These are phyloP conservation scores for Saccopteryx leptura DNA, from an alignment of 2,113 vertebrate species.

Conservation along the genomic window DNA sequence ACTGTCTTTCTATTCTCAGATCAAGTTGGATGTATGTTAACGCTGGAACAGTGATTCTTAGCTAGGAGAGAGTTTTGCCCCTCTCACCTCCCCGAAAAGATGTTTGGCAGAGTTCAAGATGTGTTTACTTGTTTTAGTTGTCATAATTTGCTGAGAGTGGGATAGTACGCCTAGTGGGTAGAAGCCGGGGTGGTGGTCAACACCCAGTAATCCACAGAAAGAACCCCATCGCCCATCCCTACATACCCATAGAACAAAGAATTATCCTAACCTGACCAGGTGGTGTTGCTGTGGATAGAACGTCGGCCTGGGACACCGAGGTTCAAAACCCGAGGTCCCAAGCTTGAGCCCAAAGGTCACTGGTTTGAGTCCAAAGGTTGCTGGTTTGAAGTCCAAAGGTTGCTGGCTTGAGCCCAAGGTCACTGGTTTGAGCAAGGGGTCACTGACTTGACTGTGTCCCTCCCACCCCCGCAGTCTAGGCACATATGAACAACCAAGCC, in stretches of 20 bases:
- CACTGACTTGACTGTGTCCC: no score
- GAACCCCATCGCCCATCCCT: no score
- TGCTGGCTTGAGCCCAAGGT: no score
- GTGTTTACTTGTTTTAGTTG: background rate
- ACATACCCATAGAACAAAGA: background rate
- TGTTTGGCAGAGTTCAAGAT: background rate
- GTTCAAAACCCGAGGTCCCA: no score
- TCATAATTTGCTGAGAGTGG: background rate
- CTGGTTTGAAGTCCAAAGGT: no score
- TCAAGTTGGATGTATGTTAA: background rate
- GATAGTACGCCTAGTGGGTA: background rate
- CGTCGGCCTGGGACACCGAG: no score
- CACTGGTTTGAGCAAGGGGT: no score
- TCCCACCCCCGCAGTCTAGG: no score
- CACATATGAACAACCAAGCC: no score
- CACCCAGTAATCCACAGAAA: accelerated
- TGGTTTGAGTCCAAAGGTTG: no score
- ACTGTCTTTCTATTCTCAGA: background rate
- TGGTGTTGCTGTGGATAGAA: no score
- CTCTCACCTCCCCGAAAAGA: background rate
- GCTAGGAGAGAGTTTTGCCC: background rate
- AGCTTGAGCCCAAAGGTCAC: no score
- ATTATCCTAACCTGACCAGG: background rate
- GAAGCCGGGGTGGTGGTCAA: background rate
- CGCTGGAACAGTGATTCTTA: background rate